A percentile compares a stretch with the other conserved stretches of the same genome.
These are phyloP conservation scores for Tyto alba DNA, from an alignment of 2,113 vertebrate species.

Conservation along the genomic window DNA sequence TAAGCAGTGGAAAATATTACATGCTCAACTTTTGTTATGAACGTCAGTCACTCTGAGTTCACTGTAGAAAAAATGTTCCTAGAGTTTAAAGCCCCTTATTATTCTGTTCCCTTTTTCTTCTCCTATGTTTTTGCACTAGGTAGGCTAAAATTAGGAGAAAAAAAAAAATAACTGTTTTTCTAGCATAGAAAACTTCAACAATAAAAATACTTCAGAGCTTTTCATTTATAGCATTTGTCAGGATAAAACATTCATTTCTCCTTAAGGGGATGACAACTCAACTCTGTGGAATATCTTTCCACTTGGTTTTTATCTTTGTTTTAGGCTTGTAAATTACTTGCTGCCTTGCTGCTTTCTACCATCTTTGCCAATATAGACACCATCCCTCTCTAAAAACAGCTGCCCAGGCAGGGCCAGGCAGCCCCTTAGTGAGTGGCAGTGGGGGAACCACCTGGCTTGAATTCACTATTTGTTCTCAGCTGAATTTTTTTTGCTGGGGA, in stretches of 20 bases:
- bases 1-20: conserved; percentile 66
- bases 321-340: background rate
- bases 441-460: background rate
- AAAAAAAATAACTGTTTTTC: background rate
- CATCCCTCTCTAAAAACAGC: background rate
- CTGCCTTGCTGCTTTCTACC: background rate
- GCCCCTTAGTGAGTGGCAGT: rapidly evolving
- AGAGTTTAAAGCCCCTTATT: background rate
- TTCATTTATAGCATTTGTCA: background rate
- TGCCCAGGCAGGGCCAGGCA: background rate
- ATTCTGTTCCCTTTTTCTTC: background rate
- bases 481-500: background rate
- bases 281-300: background rate
- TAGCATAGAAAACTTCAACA: background rate
- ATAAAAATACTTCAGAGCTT: background rate
- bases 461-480: background rate
- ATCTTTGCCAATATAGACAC: background rate
- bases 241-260: background rate
- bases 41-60: conserved; percentile 27
- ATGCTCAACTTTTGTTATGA: background rate
- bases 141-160: background rate
- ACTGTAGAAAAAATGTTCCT: background rate
- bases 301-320: background rate
- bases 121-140: background rate
- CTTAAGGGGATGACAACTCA: background rate